A percentile compares a stretch with the other conserved stretches of the same genome.
phyloP scores from a whole-genome alignment of 1,140 invertebrate genomes.

The Brachionus sp. region DNA sequence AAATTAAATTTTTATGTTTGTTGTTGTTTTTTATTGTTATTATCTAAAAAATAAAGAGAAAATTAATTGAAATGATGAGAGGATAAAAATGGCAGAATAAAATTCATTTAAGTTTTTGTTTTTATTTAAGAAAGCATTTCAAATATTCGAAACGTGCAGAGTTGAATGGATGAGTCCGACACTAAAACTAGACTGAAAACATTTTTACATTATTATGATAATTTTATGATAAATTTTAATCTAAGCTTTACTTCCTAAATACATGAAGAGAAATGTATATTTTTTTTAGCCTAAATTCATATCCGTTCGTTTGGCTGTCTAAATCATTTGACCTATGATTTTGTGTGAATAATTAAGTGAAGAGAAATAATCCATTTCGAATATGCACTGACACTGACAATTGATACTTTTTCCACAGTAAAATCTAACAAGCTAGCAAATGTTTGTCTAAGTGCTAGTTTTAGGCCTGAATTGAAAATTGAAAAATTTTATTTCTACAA shows the following conservation, averaged over 20 bases:
- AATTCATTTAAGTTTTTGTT: neutral
- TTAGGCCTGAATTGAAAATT: too few relatives aligned
- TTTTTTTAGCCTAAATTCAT: neutral
- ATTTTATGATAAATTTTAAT: neutral
- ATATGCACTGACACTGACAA: too few relatives aligned
- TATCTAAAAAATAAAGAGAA: neutral
- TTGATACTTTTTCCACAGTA: neutral
- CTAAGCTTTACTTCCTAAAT: neutral
- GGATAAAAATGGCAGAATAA: constrained; percentile 30
- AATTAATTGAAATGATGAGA: neutral
- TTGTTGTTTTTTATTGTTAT: neutral
- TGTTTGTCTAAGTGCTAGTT: too few relatives aligned
- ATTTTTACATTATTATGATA: neutral
- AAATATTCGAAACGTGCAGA: neutral
- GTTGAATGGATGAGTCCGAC: neutral
- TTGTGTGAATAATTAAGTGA: neutral
- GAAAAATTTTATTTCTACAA: too few relatives aligned
- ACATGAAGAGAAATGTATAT: neutral
- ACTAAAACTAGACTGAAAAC: neutral
- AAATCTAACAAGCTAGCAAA: too few relatives aligned
- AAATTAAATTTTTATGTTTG: neutral
- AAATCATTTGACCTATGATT: neutral
- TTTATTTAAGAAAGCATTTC: neutral
- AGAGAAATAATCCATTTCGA: neutral
- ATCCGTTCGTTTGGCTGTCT: neutral